Conservation (phyloP, 2,113 vertebrate genomes). For the Aptenodytes patagonicus region DNA sequence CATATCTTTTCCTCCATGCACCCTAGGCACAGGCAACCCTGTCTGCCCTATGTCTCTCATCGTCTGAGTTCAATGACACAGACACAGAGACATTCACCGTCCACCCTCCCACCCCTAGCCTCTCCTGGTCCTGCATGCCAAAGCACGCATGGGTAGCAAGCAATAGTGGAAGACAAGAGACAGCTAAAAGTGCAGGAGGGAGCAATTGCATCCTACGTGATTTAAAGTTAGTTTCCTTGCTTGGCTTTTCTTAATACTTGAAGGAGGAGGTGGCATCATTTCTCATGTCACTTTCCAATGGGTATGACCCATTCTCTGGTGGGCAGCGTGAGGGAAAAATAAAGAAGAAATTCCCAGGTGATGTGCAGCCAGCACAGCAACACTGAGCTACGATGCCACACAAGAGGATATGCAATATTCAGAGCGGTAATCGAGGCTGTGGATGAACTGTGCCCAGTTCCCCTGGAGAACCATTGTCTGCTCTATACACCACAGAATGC, state of each 20-base stretch:
- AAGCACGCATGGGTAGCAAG: background rate
- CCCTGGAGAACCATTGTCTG: background rate
- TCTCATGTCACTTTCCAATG: background rate
- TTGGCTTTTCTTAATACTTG: background rate
- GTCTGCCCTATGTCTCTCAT: background rate
- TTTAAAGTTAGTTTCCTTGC: background rate
- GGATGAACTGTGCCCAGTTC: background rate
- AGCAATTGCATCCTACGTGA: background rate
- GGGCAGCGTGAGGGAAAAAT: background rate
- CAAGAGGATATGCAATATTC: background rate
- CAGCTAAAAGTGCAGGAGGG: background rate
- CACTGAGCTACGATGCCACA: background rate
- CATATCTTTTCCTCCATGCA: background rate
- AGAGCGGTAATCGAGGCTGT: background rate
- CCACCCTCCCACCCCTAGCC: background rate
- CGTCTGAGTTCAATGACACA: background rate
- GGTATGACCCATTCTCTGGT: background rate
- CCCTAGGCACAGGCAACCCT: background rate
- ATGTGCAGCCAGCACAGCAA: background rate
- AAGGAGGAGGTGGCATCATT: background rate
- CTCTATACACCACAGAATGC: background rate
- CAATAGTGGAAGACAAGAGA: background rate
- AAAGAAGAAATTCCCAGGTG: background rate
- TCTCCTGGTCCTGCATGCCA: background rate
- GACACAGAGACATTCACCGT: background rate